A percentile compares a stretch with the other conserved stretches of the same genome.
phyloP scores from a whole-genome alignment of 2,888 invertebrate genomes.

The Zygogramma bicolorata region DNA sequence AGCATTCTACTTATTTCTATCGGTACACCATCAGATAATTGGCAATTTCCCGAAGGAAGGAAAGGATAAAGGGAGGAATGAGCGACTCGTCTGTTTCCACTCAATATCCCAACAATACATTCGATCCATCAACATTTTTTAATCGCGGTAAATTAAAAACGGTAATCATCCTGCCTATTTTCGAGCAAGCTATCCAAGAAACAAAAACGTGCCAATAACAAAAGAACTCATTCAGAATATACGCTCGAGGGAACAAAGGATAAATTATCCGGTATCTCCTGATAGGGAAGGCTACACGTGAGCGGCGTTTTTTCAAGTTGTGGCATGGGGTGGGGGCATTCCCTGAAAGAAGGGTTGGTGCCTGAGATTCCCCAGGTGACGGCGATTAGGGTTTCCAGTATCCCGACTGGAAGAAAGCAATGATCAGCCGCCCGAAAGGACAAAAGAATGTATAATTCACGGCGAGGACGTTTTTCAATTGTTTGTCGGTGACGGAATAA shows the following conservation, averaged over 20 bases:
- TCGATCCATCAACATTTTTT: slow-evolving; percentile 41
- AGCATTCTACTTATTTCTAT: neutral
- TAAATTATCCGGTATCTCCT: slow-evolving; percentile 58
- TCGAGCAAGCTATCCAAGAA: slow-evolving; percentile 48
- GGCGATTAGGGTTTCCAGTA: slow-evolving; percentile 52
- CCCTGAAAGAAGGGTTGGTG: slow-evolving; percentile 36
- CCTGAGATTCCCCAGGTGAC: slow-evolving; percentile 58
- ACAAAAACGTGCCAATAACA: slow-evolving; percentile 50
- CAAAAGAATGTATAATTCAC: neutral
- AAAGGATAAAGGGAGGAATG: neutral
- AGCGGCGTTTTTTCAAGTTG: slow-evolving; percentile 39
- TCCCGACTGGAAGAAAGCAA: neutral
- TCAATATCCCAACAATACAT: slow-evolving; percentile 40
- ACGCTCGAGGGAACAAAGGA: slow-evolving; percentile 55
- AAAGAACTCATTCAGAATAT: slow-evolving; percentile 38
- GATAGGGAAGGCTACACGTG: slow-evolving; percentile 55
- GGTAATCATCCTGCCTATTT: slow-evolving; percentile 46
- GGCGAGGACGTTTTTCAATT: neutral
- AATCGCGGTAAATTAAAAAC: slow-evolving; percentile 45
- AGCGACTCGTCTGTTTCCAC: slow-evolving; percentile 13
- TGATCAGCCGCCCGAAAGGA: slow-evolving; percentile 9
- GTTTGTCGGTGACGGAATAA: neutral
- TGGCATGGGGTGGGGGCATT: slow-evolving; percentile 17
- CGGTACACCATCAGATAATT: neutral
- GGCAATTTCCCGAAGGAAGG: neutral